These are phyloP conservation scores for Lophotis ruficrista DNA, from an alignment of 2,113 vertebrate species.

Conservation along the genomic window DNA sequence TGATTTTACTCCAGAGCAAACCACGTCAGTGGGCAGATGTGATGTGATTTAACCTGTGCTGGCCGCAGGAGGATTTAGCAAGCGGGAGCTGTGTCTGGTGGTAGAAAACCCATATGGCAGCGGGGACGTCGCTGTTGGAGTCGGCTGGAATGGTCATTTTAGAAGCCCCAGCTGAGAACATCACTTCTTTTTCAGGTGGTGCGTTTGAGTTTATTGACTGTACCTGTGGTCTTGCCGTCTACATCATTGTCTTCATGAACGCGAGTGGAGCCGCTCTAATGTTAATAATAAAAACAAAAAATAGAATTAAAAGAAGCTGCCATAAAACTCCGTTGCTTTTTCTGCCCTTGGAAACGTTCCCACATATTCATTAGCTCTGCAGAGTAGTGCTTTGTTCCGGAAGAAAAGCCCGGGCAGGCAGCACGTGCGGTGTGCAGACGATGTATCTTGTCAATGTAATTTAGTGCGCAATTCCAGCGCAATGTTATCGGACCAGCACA, in stretches of 20 bases:
- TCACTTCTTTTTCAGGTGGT: not conserved
- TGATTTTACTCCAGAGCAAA: not conserved
- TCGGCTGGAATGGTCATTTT: not conserved
- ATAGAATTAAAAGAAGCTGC: not conserved
- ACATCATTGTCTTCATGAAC: not conserved
- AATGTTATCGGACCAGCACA: not conserved
- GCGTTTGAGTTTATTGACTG: not conserved
- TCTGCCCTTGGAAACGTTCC: constrained; percentile 10
- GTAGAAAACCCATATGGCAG: not conserved
- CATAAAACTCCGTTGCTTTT: not conserved
- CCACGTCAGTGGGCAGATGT: not conserved
- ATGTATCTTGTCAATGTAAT: constrained; percentile 8
- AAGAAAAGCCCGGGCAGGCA: not conserved
- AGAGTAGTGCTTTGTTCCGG: constrained; percentile 1
- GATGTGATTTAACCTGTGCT: not conserved
- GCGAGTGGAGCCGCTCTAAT: not conserved
- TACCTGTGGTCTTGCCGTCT: not conserved
- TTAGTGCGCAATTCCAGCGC: not conserved
- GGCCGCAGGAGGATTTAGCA: not conserved
- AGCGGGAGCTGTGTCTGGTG: not conserved
- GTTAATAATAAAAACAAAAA: not conserved
- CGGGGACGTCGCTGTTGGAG: accelerated
- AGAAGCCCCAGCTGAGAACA: not conserved
- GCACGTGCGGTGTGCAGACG: not conserved
- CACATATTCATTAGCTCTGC: constrained; percentile 9